Evolutionary conservation across 2,797 vertebrate genomes (phyloP).

Genomic region (Danio choprae): DNA sequence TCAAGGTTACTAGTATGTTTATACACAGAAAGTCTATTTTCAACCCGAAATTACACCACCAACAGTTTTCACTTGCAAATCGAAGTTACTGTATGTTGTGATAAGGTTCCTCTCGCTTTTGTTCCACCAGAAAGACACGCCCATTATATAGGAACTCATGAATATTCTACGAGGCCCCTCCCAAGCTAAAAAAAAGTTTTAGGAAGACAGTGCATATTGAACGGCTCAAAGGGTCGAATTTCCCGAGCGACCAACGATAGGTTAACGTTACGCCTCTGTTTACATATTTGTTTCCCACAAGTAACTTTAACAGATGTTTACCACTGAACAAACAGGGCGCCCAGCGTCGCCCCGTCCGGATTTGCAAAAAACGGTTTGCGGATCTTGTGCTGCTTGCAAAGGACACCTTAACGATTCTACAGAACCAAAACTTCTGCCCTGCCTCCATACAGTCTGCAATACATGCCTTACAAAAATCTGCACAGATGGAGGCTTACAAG

Average conservation of each 20-base stretch:
- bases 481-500: conserved; percentile 32
- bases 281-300: neutral
- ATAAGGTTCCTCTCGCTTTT: neutral
- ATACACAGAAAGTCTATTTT: too few relatives aligned
- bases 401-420: conserved; percentile 5
- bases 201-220: neutral
- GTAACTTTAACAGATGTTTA: neutral
- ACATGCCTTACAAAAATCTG: conserved; percentile 37
- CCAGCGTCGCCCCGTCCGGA: neutral
- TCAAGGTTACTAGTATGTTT: too few relatives aligned
- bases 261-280: neutral
- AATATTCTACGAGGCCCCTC: neutral
- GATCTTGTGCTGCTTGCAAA: conserved; percentile 44
- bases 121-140: neutral
- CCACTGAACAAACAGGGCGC: neutral
- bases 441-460: conserved; percentile 61
- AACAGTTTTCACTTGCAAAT: too few relatives aligned
- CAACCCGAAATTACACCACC: too few relatives aligned
- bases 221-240: neutral
- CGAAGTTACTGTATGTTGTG: neutral
- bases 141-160: neutral
- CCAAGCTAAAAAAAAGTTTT: neutral
- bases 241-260: neutral
- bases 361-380: conserved; percentile 2
- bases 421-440: conserved; percentile 60